Evolutionary conservation across 2,888 invertebrate genomes (phyloP).

Genomic region (Macropis europaea): DNA sequence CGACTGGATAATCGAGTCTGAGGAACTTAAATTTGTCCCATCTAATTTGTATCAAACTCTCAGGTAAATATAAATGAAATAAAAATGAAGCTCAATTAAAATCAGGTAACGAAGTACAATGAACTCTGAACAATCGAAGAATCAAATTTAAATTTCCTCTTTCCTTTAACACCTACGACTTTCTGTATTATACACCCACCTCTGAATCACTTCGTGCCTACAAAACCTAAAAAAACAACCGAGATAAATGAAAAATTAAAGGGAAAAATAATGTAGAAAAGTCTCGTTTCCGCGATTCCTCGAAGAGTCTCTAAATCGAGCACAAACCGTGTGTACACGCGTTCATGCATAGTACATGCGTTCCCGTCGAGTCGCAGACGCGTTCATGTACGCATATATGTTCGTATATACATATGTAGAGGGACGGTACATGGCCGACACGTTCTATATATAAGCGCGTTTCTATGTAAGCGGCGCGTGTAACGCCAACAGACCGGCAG

Average conservation of each 20-base stretch:
- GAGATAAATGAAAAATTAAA: background rate
- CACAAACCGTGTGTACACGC: constrained; percentile 56
- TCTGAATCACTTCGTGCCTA: too few relatives aligned
- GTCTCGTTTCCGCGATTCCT: constrained; percentile 29
- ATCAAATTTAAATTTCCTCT: too few relatives aligned
- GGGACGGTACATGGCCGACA: constrained; percentile 44
- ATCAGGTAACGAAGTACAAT: too few relatives aligned
- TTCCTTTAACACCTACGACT: too few relatives aligned
- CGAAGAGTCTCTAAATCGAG: constrained; percentile 52
- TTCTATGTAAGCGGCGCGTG: constrained; percentile 55
- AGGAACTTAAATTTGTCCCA: too few relatives aligned
- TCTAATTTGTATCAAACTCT: too few relatives aligned
- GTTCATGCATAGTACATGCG: constrained; percentile 61
- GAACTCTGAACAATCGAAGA: too few relatives aligned
- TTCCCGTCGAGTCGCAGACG: constrained; percentile 55
- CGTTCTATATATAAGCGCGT: constrained; percentile 56
- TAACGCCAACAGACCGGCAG: constrained; percentile 64
- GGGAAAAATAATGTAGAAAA: background rate
- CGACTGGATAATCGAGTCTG: too few relatives aligned
- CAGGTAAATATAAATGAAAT: too few relatives aligned
- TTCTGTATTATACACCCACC: too few relatives aligned
- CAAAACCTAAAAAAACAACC: too few relatives aligned
- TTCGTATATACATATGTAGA: constrained; percentile 3
- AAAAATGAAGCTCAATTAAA: too few relatives aligned
- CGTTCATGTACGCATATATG: constrained; percentile 39